Conservation (phyloP, 2,888 invertebrate species). For the Thecocarcelia acutangulata region DNA sequence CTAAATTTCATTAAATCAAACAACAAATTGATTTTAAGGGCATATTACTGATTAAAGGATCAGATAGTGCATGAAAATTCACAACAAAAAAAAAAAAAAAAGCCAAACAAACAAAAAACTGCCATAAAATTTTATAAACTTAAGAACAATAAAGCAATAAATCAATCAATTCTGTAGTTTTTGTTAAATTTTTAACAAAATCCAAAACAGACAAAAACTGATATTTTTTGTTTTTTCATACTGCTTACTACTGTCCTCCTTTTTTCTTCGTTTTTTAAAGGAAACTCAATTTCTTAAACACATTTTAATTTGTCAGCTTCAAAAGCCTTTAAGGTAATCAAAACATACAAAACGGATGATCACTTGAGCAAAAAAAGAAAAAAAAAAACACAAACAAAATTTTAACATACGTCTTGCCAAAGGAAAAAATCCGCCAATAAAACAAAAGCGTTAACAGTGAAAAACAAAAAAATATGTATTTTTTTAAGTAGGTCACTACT, state of each 20-base stretch:
- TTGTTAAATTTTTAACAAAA: conserved; percentile 39
- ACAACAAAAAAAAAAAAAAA: not conserved
- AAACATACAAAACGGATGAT: conserved; percentile 59
- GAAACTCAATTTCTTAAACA: conserved; percentile 65
- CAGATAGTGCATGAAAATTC: conserved; percentile 11
- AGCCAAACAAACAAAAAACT: not conserved
- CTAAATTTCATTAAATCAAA: conserved; percentile 39
- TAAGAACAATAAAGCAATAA: conserved; percentile 69
- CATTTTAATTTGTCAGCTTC: conserved; percentile 68
- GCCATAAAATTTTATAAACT: conserved; percentile 42
- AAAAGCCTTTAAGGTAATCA: conserved; percentile 52
- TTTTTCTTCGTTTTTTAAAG: conserved; percentile 22
- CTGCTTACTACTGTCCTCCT: conserved; percentile 19
- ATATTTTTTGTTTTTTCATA: not conserved
- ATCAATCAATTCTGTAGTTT: conserved; percentile 61
- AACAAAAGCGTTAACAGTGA: conserved; percentile 34
- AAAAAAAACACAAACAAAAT: not conserved
- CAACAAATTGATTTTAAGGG: conserved; percentile 32
- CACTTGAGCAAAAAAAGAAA: conserved; percentile 14
- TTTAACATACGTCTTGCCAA: conserved; percentile 6
- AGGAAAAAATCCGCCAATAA: conserved; percentile 28
- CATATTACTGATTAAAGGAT: conserved; percentile 35
- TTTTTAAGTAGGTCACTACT: conserved; percentile 61
- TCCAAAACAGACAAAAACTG: conserved; percentile 23
- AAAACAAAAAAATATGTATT: conserved; percentile 24